These are phyloP conservation scores for Aphelenchoides avenae DNA, from an alignment of 1,140 invertebrate genomes.

Conservation along the genomic window DNA sequence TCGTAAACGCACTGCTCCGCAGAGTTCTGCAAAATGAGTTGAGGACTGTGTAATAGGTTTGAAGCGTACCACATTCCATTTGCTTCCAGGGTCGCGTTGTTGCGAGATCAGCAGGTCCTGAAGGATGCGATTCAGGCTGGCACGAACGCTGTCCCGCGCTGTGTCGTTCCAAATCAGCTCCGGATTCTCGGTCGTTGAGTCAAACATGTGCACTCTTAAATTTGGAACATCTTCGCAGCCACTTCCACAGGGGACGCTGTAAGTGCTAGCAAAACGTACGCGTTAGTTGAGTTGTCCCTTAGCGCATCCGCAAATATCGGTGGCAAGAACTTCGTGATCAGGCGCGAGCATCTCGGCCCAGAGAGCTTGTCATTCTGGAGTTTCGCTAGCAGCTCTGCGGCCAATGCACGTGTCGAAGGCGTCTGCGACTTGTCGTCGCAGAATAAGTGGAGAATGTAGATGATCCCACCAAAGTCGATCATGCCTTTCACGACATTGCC, in stretches of 20 bases:
- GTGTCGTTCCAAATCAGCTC: constrained; percentile 97
- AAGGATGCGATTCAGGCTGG: constrained; percentile 56
- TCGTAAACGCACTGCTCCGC: constrained; percentile 60
- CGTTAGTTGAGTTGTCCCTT: constrained; percentile 69
- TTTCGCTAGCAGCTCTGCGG: constrained; percentile 84
- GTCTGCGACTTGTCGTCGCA: constrained; percentile 71
- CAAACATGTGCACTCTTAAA: constrained; percentile 46
- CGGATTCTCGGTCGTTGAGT: constrained; percentile 82
- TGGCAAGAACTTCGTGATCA: constrained; percentile 65
- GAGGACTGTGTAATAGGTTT: too few species aligned
- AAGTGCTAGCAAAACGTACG: constrained; percentile 46
- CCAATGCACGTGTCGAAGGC: constrained; percentile 68
- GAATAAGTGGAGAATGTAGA: constrained; percentile 88
- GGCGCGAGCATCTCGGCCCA: constrained; percentile 74
- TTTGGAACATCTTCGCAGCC: not conserved
- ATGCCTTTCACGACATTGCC: constrained; percentile 90
- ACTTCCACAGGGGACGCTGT: too few species aligned
- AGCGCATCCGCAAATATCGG: constrained; percentile 80
- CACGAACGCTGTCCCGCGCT: constrained; percentile 64
- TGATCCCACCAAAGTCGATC: constrained; percentile 79
- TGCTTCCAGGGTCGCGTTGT: constrained; percentile 48
- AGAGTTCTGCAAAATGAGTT: too few species aligned
- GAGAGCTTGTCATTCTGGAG: constrained; percentile 86
- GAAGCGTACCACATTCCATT: constrained; percentile 58
- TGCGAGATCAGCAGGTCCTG: constrained; percentile 31